Percentiles rank a stretch among this genome's conserved stretches.
These are phyloP conservation scores for Archaeoteleia sp. DNA, from an alignment of 2,888 invertebrate species.

Conservation along the genomic window DNA sequence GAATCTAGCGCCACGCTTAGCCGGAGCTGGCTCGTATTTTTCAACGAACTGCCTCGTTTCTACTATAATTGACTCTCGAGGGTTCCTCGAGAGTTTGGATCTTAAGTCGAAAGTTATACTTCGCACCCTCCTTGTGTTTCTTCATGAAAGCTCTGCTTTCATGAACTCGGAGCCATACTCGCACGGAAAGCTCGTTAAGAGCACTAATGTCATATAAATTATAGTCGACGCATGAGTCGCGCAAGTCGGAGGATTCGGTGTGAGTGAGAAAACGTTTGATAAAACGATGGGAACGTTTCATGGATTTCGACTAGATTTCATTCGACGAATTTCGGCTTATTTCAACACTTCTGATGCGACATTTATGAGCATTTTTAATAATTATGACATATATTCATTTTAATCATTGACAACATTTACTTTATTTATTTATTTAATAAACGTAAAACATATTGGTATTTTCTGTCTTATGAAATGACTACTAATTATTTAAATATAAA, in stretches of 20 bases:
- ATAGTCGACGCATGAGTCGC: conserved; percentile 3
- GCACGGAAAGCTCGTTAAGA: conserved; percentile 28
- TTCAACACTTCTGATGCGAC: too few species aligned
- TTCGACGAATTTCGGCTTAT: too few species aligned
- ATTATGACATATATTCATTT: too few species aligned
- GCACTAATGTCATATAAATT: conserved; percentile 29
- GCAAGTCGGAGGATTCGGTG: neutral
- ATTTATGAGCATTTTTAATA: too few species aligned
- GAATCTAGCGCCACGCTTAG: neutral
- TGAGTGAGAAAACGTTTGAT: too few species aligned
- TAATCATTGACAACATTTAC: too few species aligned
- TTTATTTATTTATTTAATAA: too few species aligned
- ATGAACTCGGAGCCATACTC: conserved; percentile 9
- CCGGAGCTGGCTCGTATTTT: conserved; percentile 19
- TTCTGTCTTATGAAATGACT: too few species aligned
- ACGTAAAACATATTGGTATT: too few species aligned
- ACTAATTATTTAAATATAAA: too few species aligned
- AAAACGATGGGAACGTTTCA: too few species aligned
- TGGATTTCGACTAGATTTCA: too few species aligned
- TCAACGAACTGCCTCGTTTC: conserved; percentile 19
- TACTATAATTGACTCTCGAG: conserved; percentile 39
- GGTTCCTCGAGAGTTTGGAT: conserved; percentile 36
- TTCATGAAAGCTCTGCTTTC: conserved; percentile 34
- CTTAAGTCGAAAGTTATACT: conserved; percentile 45
- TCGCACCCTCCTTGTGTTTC: conserved; percentile 21